Percentiles rank a stretch among this genome's conserved stretches.
phyloP scores from a whole-genome alignment of 2,888 invertebrate genomes.

The Eubasilissa splendida region DNA sequence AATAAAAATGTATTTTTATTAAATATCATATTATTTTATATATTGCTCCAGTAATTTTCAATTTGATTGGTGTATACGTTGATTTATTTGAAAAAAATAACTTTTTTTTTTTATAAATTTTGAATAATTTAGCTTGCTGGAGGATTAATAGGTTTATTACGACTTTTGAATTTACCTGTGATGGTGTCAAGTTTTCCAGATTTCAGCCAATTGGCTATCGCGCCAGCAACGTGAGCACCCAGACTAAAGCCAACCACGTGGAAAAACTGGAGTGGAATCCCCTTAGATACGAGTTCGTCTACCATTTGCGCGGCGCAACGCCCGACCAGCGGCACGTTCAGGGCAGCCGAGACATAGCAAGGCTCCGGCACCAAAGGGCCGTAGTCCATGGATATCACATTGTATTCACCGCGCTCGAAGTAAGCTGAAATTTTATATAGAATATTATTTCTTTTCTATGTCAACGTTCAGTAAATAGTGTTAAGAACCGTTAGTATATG shows the following conservation, averaged over 20 bases:
- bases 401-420: slow-evolving; percentile 72
- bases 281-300: slow-evolving; percentile 67
- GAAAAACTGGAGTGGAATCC: slow-evolving; percentile 67
- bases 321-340: slow-evolving; percentile 74
- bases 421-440: slow-evolving; percentile 65
- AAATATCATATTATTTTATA: no score
- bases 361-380: slow-evolving; percentile 73
- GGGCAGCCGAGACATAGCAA: slow-evolving; percentile 75
- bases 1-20: no score
- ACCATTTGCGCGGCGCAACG: slow-evolving; percentile 75
- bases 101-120: no score
- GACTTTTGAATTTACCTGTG: slow-evolving; percentile 70
- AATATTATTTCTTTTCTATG: no score
- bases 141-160: background rate
- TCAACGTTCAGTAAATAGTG: no score
- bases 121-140: no score
- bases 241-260: slow-evolving; percentile 79
- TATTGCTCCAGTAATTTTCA: no score
- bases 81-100: background rate
- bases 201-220: slow-evolving; percentile 68
- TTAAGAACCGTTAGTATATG: no score
- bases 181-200: slow-evolving; percentile 69
- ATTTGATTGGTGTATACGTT: background rate
- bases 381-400: slow-evolving; percentile 77
- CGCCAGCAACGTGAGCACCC: slow-evolving; percentile 76